These are phyloP conservation scores for Perognathus longimembris DNA, from an alignment of 2,113 vertebrate genomes.

Conservation along the genomic window DNA sequence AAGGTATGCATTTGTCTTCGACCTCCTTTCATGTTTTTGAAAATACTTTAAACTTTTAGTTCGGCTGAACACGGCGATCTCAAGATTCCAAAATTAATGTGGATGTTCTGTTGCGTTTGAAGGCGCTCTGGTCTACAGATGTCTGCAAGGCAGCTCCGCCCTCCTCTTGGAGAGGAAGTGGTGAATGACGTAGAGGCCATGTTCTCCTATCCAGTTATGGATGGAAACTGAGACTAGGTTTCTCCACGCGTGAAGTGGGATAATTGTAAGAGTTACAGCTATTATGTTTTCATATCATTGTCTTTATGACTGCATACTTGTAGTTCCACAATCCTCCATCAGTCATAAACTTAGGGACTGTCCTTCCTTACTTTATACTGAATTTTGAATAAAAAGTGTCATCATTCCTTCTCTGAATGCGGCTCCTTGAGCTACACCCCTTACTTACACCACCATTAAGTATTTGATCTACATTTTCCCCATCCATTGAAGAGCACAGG, in stretches of 20 bases:
- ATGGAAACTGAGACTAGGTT: background rate
- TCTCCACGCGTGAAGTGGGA: background rate
- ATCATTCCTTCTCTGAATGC: background rate
- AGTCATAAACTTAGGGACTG: background rate
- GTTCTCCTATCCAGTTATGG: background rate
- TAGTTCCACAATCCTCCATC: background rate
- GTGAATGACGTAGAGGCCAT: no score
- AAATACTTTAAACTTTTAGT: background rate
- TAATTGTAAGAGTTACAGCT: background rate
- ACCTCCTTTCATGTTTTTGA: background rate
- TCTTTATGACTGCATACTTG: background rate
- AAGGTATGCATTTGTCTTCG: background rate
- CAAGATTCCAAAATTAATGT: background rate
- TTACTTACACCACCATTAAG: background rate
- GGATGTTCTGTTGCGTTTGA: accelerated
- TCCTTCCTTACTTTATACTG: background rate
- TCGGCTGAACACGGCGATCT: background rate
- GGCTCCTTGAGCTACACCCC: background rate
- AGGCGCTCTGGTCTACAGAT: background rate
- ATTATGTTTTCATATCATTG: background rate
- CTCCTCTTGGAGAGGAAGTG: background rate
- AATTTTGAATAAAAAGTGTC: background rate
- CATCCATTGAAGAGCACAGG: background rate
- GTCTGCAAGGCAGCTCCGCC: no score
- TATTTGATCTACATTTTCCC: background rate